These are phyloP conservation scores for Zaprionus davidi DNA, from an alignment of 1,140 invertebrate genomes.

Conservation along the genomic window DNA sequence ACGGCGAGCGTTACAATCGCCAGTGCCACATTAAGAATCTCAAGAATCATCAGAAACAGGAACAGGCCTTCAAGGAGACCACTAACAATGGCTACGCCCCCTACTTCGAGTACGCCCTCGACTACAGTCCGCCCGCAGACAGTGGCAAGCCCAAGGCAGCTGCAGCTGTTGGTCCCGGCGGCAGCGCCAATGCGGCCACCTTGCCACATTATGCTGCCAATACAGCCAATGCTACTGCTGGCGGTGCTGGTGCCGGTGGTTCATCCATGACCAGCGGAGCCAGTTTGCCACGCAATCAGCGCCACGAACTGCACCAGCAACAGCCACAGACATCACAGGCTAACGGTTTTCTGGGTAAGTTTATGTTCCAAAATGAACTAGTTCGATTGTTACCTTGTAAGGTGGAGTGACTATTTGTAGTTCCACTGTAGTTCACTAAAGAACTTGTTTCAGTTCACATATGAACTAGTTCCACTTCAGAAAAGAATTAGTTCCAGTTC, in stretches of 20 bases:
- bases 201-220: constrained; percentile 71
- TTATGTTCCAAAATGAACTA: neutral
- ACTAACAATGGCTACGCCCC: constrained; percentile 93
- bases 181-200: constrained; percentile 75
- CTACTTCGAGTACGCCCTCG: constrained; percentile 93
- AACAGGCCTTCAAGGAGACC: constrained; percentile 86
- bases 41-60: constrained; percentile 81
- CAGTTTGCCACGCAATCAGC: constrained; percentile 76
- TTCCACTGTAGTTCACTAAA: no score
- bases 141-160: constrained; percentile 48
- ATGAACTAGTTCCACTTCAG: neutral
- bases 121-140: constrained; percentile 91
- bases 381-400: neutral
- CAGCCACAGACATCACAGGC: constrained; percentile 54
- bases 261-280: constrained; percentile 49
- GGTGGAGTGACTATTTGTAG: no score
- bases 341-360: constrained; percentile 81
- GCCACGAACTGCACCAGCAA: constrained; percentile 66
- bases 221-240: neutral
- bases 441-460: neutral
- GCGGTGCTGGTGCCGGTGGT: neutral
- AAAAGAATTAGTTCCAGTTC: neutral
- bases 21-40: constrained; percentile 73
- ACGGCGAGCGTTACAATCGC: constrained; percentile 84
- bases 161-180: neutral